Base-by-base conservation (phyloP, 2,888 invertebrate genomes). In the Ditylenchus weischeri region DNA sequence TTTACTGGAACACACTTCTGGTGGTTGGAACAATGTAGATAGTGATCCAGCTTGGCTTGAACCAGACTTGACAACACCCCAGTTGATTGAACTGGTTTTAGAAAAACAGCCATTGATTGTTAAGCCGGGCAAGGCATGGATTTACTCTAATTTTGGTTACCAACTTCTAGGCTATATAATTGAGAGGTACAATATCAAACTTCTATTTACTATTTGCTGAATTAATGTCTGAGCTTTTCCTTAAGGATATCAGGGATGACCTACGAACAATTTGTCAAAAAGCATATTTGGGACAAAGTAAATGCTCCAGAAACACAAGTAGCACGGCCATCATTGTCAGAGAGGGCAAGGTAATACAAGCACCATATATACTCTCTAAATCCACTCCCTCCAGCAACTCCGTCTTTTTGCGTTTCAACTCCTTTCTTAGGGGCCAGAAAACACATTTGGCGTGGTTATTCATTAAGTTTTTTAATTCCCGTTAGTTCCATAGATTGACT, bases 71-170 rank as follows among this genome's bases (percentile, higher is more conserved):
- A 68, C 64, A 18, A 77, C 77, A 2, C 70, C 73, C 38, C 73
- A 77, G 29, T 66, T 81, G 23, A 76, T 81, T 10, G 69, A 57
- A 43, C 23, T 65, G 29, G 72, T 75, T 7, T 36, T 77, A 18
- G 36, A 21, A 11, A 49, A 65, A 49, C 66, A 68, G 48, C 68
- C 68, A 11, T 54, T 68, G 50, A 75, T 73, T 5, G 75, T 72
- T 51, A 66, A 68, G 47, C 78, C 78, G 11, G 79, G 79, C 21
- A 75, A 73, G 11, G 76, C 73, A 61, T 80, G 81, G 80, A 78
- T 81, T 59, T 81, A 81, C 64, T 82, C 81, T 0, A 81, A 81
- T 64, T 81, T 81, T 58, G 81, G 81, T 11, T 81, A 81, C 65
- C 80, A 79, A 63, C 48, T 82, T 8, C 69, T 81, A 18, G 80